phyloP scores from a whole-genome alignment of 2,113 vertebrate species.

The Cervus canadensis region DNA sequence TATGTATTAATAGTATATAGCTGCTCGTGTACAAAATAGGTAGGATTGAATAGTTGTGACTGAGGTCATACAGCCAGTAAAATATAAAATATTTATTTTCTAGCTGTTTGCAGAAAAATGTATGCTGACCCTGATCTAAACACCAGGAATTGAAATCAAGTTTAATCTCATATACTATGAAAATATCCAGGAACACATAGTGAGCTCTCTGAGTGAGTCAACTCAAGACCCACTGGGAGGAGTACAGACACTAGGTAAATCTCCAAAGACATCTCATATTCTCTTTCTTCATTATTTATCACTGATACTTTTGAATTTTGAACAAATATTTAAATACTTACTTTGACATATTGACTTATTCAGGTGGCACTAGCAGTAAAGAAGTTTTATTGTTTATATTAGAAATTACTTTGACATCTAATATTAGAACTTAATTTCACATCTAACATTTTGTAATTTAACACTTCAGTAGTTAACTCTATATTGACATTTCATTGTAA shows the following conservation, averaged over 20 bases:
- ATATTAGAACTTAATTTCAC: background rate
- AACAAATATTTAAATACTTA: background rate
- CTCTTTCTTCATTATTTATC: background rate
- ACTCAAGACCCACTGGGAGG: background rate
- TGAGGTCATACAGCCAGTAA: background rate
- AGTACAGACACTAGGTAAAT: background rate
- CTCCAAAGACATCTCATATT: background rate
- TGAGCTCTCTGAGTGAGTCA: accelerated
- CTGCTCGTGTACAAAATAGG: background rate
- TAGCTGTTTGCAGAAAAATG: background rate
- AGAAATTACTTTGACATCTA: background rate
- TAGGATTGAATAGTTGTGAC: background rate
- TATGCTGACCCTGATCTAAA: background rate
- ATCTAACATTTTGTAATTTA: background rate
- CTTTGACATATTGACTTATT: background rate
- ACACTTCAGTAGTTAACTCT: background rate
- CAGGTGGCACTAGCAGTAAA: background rate
- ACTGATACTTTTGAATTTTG: background rate
- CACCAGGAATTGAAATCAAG: background rate
- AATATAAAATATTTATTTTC: background rate
- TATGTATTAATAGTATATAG: background rate
- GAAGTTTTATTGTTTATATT: background rate
- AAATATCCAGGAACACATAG: background rate
- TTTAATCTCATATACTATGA: background rate
- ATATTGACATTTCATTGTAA: background rate